Conservation (phyloP, 2,113 vertebrate species). For the Misgurnus anguillicaudatus region DNA sequence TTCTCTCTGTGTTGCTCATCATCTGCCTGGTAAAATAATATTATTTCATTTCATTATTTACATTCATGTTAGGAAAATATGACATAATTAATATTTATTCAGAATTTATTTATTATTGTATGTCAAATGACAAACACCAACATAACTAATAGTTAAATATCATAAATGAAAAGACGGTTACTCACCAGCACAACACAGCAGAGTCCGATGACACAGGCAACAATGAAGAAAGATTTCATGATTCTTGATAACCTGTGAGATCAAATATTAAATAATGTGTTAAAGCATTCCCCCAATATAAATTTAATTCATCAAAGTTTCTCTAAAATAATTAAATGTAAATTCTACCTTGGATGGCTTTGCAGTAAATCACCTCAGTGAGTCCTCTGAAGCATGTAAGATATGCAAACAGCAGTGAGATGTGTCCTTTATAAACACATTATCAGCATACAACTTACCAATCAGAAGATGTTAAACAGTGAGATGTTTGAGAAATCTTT, state of each 20-base stretch:
- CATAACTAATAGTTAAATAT: background rate
- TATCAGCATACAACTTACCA: background rate
- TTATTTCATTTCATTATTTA: background rate
- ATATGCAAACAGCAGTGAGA: background rate
- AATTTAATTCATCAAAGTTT: background rate
- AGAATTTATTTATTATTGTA: background rate
- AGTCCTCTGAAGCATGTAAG: background rate
- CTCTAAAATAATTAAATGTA: background rate
- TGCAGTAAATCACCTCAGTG: background rate
- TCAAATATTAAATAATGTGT: background rate
- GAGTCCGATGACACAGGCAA: background rate
- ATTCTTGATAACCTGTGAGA: constrained; percentile 1
- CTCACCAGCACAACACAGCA: constrained; percentile 19
- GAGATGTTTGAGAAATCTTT: too few relatives aligned
- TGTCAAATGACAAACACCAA: background rate
- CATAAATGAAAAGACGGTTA: background rate
- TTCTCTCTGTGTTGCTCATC: constrained; percentile 6
- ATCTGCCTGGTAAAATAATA: background rate
- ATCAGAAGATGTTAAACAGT: constrained; percentile 9
- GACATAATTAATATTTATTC: too few relatives aligned
- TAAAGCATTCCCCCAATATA: background rate
- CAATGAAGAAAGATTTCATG: constrained; percentile 6
- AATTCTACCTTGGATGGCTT: background rate
- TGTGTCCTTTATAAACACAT: background rate
- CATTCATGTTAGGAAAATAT: background rate